phyloP scores from a whole-genome alignment of 2,113 vertebrate species.

The Rattus rattus region DNA sequence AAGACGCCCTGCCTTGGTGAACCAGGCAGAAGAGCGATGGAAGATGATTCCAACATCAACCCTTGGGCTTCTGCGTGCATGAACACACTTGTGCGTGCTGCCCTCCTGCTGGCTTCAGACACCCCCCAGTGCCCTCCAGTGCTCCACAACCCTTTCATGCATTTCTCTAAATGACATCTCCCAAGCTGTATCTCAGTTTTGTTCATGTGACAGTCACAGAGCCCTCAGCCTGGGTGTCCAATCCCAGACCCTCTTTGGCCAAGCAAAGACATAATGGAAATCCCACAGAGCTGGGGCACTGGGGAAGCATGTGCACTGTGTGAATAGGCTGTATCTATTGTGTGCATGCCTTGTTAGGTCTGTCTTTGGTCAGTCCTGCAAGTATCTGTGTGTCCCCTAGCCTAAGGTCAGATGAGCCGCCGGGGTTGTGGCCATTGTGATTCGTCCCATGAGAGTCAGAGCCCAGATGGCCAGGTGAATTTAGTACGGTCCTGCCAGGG shows the following conservation, averaged over 20 bases:
- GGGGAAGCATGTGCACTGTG: too few relatives aligned
- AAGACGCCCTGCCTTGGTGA: not conserved
- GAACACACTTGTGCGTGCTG: too few relatives aligned
- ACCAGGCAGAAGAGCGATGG: not conserved
- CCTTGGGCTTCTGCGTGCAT: not conserved
- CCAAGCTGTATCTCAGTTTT: not conserved
- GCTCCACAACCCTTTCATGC: rapidly evolving
- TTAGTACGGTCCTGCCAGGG: not conserved
- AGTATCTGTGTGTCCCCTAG: rapidly evolving
- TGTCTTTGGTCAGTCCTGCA: not conserved
- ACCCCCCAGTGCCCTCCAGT: not conserved
- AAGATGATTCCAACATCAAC: not conserved
- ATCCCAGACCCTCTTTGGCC: not conserved
- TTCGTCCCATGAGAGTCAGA: not conserved
- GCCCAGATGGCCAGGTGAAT: too few relatives aligned
- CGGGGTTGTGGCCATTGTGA: rapidly evolving
- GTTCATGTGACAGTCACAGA: not conserved
- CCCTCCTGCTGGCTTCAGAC: not conserved
- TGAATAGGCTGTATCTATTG: not conserved
- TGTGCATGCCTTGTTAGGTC: rapidly evolving
- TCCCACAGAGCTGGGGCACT: rapidly evolving
- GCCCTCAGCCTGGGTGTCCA: not conserved
- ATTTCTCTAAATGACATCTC: not conserved
- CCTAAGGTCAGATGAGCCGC: not conserved
- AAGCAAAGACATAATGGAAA: not conserved